A percentile compares a stretch with the other conserved stretches of the same genome.
Evolutionary conservation across 2,797 vertebrate species (phyloP).

Genomic region (Enteromius radiatus): DNA sequence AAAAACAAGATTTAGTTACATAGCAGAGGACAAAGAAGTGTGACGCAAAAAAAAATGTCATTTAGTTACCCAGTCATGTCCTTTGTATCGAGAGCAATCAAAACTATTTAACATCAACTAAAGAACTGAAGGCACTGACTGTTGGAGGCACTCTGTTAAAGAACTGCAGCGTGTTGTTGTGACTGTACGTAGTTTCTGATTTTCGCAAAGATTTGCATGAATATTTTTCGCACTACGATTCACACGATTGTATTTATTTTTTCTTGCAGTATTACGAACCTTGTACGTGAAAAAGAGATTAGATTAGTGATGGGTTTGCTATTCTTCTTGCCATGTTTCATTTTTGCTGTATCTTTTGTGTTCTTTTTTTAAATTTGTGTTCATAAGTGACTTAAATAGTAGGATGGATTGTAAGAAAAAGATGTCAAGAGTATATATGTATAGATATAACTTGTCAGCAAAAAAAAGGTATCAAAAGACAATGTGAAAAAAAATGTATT

Average conservation of each 20-base stretch:
- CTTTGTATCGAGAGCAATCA: constrained; percentile 71
- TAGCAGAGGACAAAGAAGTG: constrained; percentile 70
- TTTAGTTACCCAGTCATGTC: constrained; percentile 60
- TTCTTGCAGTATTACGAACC: constrained; percentile 46
- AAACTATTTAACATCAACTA: constrained; percentile 60
- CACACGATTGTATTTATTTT: constrained; percentile 67
- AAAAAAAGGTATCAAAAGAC: constrained; percentile 56
- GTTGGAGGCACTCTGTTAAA: constrained; percentile 73
- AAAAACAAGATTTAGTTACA: constrained; percentile 39
- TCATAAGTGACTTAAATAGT: constrained; percentile 70
- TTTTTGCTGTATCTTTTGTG: constrained; percentile 64
- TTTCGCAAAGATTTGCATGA: constrained; percentile 77
- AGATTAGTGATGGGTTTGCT: constrained; percentile 63
- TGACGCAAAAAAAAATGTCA: constrained; percentile 69
- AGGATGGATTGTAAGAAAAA: constrained; percentile 74
- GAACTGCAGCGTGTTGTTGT: constrained; percentile 52
- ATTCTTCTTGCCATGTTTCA: constrained; percentile 50
- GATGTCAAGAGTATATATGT: constrained; percentile 62
- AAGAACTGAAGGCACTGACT: constrained; percentile 81
- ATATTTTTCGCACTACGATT: constrained; percentile 68
- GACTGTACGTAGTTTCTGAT: constrained; percentile 62
- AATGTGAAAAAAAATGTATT: constrained; percentile 68
- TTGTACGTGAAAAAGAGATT: constrained; percentile 59
- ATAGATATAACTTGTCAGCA: constrained; percentile 58
- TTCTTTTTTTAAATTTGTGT: constrained; percentile 62